Percentiles rank a stretch among this genome's conserved stretches.
Evolutionary conservation across 2,113 vertebrate genomes (phyloP).

Genomic region (Glareola pratincola): DNA sequence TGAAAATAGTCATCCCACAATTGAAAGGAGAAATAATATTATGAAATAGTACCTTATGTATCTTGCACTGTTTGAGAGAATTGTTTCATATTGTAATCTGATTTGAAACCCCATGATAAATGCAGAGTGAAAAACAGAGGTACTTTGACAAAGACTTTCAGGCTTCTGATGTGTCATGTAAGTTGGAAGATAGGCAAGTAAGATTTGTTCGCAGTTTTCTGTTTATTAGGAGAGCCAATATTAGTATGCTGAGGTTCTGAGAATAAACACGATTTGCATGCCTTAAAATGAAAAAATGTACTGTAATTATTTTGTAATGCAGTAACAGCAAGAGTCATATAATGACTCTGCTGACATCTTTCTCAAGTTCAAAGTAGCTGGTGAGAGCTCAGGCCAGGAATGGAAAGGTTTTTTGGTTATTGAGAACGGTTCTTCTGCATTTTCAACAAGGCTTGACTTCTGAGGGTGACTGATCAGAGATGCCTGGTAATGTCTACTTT

Average conservation of each 20-base stretch:
- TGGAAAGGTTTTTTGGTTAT: neutral
- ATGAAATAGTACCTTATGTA: neutral
- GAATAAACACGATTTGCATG: neutral
- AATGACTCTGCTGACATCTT: neutral
- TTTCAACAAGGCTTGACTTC: neutral
- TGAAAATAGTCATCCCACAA: neutral
- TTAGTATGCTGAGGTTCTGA: neutral
- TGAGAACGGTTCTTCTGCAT: neutral
- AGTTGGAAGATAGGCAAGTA: neutral
- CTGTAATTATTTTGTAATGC: neutral
- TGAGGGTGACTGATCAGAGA: neutral
- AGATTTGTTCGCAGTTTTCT: neutral
- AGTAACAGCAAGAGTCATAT: neutral
- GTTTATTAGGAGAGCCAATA: neutral
- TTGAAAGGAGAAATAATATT: neutral
- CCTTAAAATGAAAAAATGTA: neutral
- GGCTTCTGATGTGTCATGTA: neutral
- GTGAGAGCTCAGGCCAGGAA: neutral
- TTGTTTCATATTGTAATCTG: neutral
- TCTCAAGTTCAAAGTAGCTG: neutral
- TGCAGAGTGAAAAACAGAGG: neutral
- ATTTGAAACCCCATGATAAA: neutral
- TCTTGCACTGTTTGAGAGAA: neutral
- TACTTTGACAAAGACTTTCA: neutral
- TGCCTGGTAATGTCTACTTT: neutral